phyloP scores from a whole-genome alignment of 2,797 vertebrate genomes.

The Semotilus atromaculatus region DNA sequence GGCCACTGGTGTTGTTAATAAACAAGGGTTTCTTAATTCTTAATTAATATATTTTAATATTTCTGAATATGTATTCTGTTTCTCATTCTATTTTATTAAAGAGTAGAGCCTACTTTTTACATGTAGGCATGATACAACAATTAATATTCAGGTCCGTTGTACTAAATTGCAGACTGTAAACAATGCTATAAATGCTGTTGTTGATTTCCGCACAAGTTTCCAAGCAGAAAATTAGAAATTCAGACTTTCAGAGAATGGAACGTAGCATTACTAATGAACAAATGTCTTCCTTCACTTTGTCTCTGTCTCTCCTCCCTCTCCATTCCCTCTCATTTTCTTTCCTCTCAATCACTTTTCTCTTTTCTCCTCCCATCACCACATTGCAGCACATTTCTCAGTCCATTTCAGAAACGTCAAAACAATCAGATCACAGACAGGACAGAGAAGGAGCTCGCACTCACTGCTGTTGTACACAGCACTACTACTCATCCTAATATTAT shows the following conservation, averaged over 20 bases:
- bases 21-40: too few relatives aligned
- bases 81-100: background rate
- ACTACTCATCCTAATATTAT: background rate
- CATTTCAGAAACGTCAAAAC: slow-evolving; percentile 76
- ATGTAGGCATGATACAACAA: background rate
- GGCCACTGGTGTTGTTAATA: background rate
- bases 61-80: background rate
- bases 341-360: slow-evolving; percentile 17
- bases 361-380: slow-evolving; percentile 8
- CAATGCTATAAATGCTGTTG: background rate
- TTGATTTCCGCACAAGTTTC: background rate
- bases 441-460: background rate
- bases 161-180: background rate
- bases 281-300: background rate
- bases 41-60: too few relatives aligned
- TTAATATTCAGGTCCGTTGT: too few relatives aligned
- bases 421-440: slow-evolving; percentile 65
- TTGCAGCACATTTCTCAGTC: slow-evolving; percentile 61
- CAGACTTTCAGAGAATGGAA: background rate
- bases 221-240: background rate
- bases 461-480: background rate
- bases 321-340: slow-evolving; percentile 56
- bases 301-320: slow-evolving; percentile 57
- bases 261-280: background rate
- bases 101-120: background rate